A percentile compares a stretch with the other conserved stretches of the same genome.
phyloP scores from a whole-genome alignment of 2,888 invertebrate species.

The Amiota mariae region DNA sequence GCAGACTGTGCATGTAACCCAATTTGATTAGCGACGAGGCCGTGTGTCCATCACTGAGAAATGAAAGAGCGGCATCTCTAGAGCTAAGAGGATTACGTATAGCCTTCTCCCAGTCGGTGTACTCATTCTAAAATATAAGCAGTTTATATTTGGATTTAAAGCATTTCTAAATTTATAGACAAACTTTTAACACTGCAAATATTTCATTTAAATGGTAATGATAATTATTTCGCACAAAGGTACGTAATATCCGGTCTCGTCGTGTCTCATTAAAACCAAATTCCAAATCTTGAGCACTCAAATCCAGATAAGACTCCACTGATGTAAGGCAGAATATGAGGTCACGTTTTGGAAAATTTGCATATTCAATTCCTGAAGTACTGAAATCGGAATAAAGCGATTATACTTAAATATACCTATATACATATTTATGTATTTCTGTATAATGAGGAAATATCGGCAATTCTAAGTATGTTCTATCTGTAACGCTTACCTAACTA shows the following conservation, averaged over 20 bases:
- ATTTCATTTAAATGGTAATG: constrained; percentile 96
- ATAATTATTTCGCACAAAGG: constrained; percentile 94
- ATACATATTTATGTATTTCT: too few species aligned
- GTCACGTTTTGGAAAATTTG: constrained; percentile 87
- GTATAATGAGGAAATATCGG: too few species aligned
- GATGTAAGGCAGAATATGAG: constrained; percentile 89
- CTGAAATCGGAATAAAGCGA: constrained; percentile 50
- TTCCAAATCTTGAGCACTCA: constrained; percentile 88
- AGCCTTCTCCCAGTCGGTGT: constrained; percentile 95
- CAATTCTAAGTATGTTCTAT: background rate
- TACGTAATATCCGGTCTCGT: constrained; percentile 89
- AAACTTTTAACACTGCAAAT: constrained; percentile 85
- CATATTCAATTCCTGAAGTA: constrained; percentile 85
- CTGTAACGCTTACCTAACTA: constrained; percentile 73
- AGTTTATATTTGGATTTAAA: constrained; percentile 23
- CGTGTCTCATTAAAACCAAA: constrained; percentile 93
- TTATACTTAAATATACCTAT: too few species aligned
- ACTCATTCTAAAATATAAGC: constrained; percentile 82
- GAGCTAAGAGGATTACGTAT: constrained; percentile 90
- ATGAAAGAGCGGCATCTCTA: constrained; percentile 87
- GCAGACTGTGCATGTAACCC: constrained; percentile 85
- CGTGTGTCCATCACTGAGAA: constrained; percentile 93
- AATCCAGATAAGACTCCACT: constrained; percentile 86
- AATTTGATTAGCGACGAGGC: constrained; percentile 88
- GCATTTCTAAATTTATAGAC: background rate